phyloP scores from a whole-genome alignment of 2,797 vertebrate species.

The Enteromius thamalakanensis region DNA sequence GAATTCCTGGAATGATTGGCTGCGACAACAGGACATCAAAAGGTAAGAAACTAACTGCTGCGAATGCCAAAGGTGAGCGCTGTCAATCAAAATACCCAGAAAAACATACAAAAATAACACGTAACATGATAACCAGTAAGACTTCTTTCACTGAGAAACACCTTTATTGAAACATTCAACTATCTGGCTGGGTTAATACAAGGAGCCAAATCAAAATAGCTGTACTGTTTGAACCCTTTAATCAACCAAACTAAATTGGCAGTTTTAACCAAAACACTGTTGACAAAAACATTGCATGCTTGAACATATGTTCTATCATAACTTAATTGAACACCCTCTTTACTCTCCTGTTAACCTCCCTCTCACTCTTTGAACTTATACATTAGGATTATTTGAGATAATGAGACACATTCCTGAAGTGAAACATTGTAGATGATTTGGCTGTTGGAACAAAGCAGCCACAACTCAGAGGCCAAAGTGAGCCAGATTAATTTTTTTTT shows the following conservation, averaged over 20 bases:
- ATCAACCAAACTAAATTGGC: conserved; percentile 5
- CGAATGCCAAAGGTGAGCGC: conserved; percentile 55
- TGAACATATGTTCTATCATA: conserved; percentile 7
- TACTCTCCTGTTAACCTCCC: conserved; percentile 23
- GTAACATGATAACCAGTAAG: not conserved
- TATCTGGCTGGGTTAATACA: not conserved
- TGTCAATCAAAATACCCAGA: conserved; percentile 21
- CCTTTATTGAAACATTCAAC: not conserved
- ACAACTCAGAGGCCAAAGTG: conserved; percentile 3
- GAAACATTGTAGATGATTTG: not conserved
- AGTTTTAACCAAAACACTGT: not conserved
- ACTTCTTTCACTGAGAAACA: not conserved
- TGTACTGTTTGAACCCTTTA: not conserved
- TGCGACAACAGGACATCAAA: conserved; percentile 54
- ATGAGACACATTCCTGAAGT: conserved; percentile 44
- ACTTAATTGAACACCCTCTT: conserved; percentile 32
- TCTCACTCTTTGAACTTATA: conserved; percentile 32
- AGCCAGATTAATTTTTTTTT: not conserved
- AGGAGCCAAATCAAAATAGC: not conserved
- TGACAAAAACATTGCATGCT: not conserved
- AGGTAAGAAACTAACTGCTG: conserved; percentile 53
- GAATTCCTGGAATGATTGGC: conserved; percentile 35
- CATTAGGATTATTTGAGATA: conserved; percentile 40
- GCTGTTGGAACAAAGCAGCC: conserved; percentile 32
- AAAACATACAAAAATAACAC: not conserved